Conservation (phyloP, 2,797 vertebrate genomes). For the Tinamus major region DNA sequence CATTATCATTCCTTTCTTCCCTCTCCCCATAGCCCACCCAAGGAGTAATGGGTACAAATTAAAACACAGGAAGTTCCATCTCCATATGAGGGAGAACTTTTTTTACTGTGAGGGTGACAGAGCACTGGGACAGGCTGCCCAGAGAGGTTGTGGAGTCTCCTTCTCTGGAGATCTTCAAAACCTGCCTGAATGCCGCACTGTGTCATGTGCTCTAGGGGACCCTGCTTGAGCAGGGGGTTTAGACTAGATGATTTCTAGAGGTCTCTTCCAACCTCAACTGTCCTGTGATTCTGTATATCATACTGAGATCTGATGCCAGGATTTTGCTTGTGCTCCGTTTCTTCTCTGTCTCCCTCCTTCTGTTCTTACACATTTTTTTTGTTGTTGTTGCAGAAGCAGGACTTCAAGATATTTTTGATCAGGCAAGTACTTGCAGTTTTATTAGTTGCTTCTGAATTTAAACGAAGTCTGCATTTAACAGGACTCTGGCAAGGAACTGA, state of each 20-base stretch:
- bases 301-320: not conserved
- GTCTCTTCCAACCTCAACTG: too few relatives aligned
- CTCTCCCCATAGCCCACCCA: not conserved
- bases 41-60: too few relatives aligned
- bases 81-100: too few relatives aligned
- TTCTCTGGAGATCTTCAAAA: too few relatives aligned
- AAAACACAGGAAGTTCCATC: too few relatives aligned
- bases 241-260: too few relatives aligned
- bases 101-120: too few relatives aligned
- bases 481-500: not conserved
- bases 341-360: not conserved
- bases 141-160: too few relatives aligned
- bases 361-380: not conserved
- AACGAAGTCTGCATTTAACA: constrained; percentile 29
- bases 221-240: too few relatives aligned
- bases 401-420: constrained; percentile 30
- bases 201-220: too few relatives aligned
- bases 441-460: constrained; percentile 18
- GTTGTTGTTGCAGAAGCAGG: constrained; percentile 32
- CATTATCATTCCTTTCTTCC: not conserved
- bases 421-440: constrained; percentile 3
- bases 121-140: too few relatives aligned
- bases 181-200: too few relatives aligned
- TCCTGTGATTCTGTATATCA: not conserved
- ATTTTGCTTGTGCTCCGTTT: constrained; percentile 7